phyloP scores from a whole-genome alignment of 2,888 invertebrate species.

The Tillus elongatus region DNA sequence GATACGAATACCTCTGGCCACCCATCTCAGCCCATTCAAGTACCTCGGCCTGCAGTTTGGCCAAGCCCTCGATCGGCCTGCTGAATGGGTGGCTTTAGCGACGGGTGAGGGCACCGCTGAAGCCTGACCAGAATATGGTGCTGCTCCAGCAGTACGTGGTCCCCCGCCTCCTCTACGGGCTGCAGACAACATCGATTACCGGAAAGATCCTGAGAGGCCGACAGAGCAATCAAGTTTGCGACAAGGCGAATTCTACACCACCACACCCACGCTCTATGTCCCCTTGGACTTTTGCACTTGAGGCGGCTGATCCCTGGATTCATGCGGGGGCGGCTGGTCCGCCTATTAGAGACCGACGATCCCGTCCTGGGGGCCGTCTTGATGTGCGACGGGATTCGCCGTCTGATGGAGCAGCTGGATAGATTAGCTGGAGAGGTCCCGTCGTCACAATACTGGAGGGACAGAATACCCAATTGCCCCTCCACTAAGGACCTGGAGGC shows the following conservation, averaged over 20 bases:
- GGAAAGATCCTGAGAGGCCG: conserved; percentile 21
- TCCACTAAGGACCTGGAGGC: too few relatives aligned
- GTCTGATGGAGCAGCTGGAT: conserved; percentile 5
- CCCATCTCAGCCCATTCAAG: too few relatives aligned
- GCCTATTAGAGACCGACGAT: conserved; percentile 14
- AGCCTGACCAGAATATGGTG: conserved; percentile 38
- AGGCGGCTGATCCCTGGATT: background rate
- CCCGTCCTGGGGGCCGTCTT: conserved; percentile 9
- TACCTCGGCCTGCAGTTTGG: too few relatives aligned
- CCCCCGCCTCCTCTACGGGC: conserved; percentile 30
- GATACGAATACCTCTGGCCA: too few relatives aligned
- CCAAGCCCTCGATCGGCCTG: too few relatives aligned
- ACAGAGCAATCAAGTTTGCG: too few relatives aligned
- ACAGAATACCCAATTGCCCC: too few relatives aligned
- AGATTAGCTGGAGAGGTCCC: too few relatives aligned
- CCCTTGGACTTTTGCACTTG: background rate
- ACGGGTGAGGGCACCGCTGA: conserved; percentile 35
- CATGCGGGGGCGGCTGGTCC: background rate
- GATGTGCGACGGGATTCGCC: conserved; percentile 6
- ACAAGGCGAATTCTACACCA: conserved; percentile 2
- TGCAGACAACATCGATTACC: conserved; percentile 29
- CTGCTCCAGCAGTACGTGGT: too few relatives aligned
- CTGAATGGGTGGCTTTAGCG: too few relatives aligned
- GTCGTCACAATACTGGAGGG: conserved; percentile 11
- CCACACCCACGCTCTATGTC: conserved; percentile 2